Percentiles rank a stretch among this genome's conserved stretches.
These are phyloP conservation scores for Ennomos fuscantarius DNA, from an alignment of 2,888 invertebrate genomes.

Conservation along the genomic window DNA sequence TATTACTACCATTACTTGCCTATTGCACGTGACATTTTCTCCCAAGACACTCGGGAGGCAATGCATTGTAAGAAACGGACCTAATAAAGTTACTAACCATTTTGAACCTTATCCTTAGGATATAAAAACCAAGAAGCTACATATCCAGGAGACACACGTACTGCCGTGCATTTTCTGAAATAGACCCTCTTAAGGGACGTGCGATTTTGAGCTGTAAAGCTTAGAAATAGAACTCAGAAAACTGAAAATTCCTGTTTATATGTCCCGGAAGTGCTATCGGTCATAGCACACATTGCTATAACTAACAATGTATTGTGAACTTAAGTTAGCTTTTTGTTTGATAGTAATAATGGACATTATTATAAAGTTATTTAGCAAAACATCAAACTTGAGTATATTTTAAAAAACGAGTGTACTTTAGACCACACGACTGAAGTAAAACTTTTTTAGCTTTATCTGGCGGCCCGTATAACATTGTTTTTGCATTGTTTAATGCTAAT, in stretches of 20 bases:
- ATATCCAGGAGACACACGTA: slow-evolving; percentile 21
- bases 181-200: not conserved
- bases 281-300: slow-evolving; percentile 16
- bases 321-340: slow-evolving; percentile 11
- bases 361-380: too few species aligned
- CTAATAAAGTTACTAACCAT: slow-evolving; percentile 13
- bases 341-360: too few species aligned
- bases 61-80: slow-evolving; percentile 13
- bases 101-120: slow-evolving; percentile 28
- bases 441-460: too few species aligned
- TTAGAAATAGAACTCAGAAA: slow-evolving; percentile 19
- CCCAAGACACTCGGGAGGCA: slow-evolving; percentile 27
- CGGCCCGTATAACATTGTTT: too few species aligned
- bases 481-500: too few species aligned
- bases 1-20: slow-evolving; percentile 26
- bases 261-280: slow-evolving; percentile 29
- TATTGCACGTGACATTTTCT: slow-evolving; percentile 29
- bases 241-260: slow-evolving; percentile 8
- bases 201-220: slow-evolving; percentile 23
- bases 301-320: slow-evolving; percentile 8
- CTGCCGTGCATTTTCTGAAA: slow-evolving; percentile 21
- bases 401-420: too few species aligned
- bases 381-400: too few species aligned
- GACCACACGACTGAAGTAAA: too few species aligned
- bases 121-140: slow-evolving; percentile 5